A percentile compares a stretch with the other conserved stretches of the same genome.
Evolutionary conservation across 2,888 invertebrate species (phyloP).

Genomic region (Syrista parreyssii): DNA sequence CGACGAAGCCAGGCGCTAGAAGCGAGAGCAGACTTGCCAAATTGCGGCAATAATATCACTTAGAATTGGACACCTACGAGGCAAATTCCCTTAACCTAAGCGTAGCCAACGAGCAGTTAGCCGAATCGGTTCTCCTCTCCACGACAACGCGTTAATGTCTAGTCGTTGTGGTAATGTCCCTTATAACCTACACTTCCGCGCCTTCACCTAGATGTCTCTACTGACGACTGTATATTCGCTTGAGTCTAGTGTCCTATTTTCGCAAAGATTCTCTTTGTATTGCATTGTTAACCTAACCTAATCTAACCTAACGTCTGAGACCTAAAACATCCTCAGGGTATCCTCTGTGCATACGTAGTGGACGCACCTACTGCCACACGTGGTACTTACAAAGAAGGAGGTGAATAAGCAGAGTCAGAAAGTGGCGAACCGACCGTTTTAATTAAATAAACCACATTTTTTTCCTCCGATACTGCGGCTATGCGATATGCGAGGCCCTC

Average conservation of each 20-base stretch:
- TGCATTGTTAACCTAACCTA: no score
- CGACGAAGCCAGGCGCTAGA: no score
- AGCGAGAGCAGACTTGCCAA: constrained; percentile 31
- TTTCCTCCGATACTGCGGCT: constrained; percentile 5
- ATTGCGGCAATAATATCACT: constrained; percentile 39
- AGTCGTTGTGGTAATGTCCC: constrained; percentile 32
- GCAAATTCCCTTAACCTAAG: constrained; percentile 12
- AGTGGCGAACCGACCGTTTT: constrained; percentile 8
- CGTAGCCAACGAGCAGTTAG: constrained; percentile 25
- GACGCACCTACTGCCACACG: no score
- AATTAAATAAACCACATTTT: constrained; percentile 18
- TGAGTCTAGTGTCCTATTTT: no score
- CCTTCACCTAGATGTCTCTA: neutral
- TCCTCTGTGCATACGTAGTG: no score
- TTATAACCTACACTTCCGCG: constrained; percentile 25
- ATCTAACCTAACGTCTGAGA: no score
- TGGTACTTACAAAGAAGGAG: no score
- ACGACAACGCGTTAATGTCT: constrained; percentile 30
- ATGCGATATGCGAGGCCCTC: neutral
- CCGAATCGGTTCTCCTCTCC: constrained; percentile 20
- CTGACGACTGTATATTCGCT: no score
- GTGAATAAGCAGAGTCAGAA: neutral
- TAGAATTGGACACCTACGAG: constrained; percentile 13
- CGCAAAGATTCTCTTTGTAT: no score
- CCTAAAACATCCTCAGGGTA: no score